phyloP scores from a whole-genome alignment of 2,888 invertebrate species.

The Deilephila porcellus region DNA sequence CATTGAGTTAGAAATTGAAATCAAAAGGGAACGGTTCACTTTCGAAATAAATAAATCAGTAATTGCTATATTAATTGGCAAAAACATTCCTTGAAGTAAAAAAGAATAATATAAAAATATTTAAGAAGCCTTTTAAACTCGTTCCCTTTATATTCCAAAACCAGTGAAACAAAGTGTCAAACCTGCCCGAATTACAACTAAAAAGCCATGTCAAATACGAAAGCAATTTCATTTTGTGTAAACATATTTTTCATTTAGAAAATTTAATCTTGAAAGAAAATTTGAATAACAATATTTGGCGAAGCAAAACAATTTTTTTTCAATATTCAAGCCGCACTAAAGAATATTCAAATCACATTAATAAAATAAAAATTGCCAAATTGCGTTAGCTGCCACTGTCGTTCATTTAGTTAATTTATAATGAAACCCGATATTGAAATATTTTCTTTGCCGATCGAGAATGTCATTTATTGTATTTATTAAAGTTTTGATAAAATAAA shows the following conservation, averaged over 20 bases:
- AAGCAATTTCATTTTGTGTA: not conserved
- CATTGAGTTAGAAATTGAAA: no score
- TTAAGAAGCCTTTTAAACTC: not conserved
- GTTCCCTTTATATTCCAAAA: not conserved
- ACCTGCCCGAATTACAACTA: not conserved
- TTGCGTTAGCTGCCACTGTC: not conserved
- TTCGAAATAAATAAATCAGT: no score
- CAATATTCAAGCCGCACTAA: not conserved
- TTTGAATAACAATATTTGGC: constrained; percentile 3
- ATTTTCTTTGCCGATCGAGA: not conserved
- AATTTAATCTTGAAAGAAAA: not conserved
- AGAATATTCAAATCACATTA: not conserved
- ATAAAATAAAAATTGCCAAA: not conserved
- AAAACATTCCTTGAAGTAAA: not conserved
- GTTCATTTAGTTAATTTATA: not conserved
- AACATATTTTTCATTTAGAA: constrained; percentile 11
- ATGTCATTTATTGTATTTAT: not conserved
- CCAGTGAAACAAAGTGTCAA: not conserved
- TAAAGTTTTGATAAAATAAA: no score
- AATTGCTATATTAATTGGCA: no score
- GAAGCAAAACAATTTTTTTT: constrained; percentile 11
- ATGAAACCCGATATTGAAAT: not conserved
- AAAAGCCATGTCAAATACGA: not conserved
- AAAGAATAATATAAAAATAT: not conserved
- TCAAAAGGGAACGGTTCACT: no score